A percentile compares a stretch with the other conserved stretches of the same genome.
Evolutionary conservation across 2,797 vertebrate genomes (phyloP).

Genomic region (Parotocinclus haroldoi): DNA sequence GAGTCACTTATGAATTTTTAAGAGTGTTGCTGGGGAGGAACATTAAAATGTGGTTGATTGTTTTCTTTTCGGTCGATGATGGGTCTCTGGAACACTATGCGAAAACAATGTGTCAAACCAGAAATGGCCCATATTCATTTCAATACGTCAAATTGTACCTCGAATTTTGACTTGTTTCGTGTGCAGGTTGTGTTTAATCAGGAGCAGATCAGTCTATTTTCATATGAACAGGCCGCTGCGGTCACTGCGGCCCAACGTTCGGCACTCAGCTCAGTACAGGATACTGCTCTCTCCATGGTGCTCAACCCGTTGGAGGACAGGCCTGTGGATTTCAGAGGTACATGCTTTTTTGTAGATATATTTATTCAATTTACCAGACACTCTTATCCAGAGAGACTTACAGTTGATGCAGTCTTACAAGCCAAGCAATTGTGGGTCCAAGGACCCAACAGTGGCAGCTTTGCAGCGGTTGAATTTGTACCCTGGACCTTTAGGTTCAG

Average conservation of each 20-base stretch:
- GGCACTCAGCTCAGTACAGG: conserved; percentile 62
- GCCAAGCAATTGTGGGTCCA: no score
- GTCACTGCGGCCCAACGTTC: conserved; percentile 63
- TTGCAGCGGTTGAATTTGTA: no score
- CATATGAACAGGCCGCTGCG: conserved; percentile 72
- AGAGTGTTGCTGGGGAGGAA: neutral
- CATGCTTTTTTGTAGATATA: neutral
- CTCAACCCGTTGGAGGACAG: conserved; percentile 69
- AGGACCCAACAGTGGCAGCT: no score
- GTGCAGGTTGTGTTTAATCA: conserved; percentile 70
- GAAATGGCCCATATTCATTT: no score
- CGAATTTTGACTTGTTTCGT: neutral
- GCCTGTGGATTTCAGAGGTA: conserved; percentile 69
- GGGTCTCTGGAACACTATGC: no score
- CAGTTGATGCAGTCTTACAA: no score
- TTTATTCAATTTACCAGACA: no score
- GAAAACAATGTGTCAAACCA: no score
- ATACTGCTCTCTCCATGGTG: conserved; percentile 69
- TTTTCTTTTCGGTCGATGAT: no score
- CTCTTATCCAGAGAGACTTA: no score
- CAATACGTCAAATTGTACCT: neutral
- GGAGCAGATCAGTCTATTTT: conserved; percentile 70
- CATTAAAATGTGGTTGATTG: no score
- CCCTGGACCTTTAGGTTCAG: neutral
- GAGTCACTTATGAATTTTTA: conserved; percentile 43